Conservation (phyloP, 2,113 vertebrate species). For the Malurus melanocephalus region DNA sequence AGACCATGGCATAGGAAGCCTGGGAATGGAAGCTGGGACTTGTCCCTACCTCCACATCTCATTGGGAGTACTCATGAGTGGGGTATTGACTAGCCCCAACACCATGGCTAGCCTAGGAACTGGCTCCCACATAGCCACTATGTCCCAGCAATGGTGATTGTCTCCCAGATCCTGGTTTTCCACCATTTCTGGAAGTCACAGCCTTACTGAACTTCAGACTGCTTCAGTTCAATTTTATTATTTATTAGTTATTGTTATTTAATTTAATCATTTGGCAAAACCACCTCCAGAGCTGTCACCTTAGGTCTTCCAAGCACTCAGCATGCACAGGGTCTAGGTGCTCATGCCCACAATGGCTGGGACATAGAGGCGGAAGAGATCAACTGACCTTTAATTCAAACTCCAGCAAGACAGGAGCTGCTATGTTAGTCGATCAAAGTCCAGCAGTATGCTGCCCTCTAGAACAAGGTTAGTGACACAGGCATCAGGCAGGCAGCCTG, state of each 20-base stretch:
- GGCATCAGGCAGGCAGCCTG: background rate
- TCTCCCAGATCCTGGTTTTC: background rate
- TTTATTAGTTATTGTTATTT: background rate
- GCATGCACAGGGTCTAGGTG: background rate
- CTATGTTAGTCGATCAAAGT: background rate
- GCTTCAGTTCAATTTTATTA: background rate
- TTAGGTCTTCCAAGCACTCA: background rate
- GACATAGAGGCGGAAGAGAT: background rate
- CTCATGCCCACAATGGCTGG: background rate
- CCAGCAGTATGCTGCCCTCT: background rate
- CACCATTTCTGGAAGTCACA: background rate
- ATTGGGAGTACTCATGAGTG: rapidly evolving
- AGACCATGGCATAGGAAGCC: background rate
- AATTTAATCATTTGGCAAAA: background rate
- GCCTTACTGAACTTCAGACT: background rate
- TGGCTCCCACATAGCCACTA: background rate
- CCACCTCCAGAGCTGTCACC: background rate
- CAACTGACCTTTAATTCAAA: background rate
- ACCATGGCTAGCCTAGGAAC: background rate
- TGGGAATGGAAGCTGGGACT: background rate
- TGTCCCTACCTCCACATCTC: background rate
- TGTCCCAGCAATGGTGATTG: rapidly evolving
- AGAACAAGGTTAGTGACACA: constrained; percentile 9
- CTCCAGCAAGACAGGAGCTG: background rate
- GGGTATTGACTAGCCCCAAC: background rate